Base-by-base conservation (phyloP, 2,113 vertebrate genomes). In the Prunella fulvescens region DNA sequence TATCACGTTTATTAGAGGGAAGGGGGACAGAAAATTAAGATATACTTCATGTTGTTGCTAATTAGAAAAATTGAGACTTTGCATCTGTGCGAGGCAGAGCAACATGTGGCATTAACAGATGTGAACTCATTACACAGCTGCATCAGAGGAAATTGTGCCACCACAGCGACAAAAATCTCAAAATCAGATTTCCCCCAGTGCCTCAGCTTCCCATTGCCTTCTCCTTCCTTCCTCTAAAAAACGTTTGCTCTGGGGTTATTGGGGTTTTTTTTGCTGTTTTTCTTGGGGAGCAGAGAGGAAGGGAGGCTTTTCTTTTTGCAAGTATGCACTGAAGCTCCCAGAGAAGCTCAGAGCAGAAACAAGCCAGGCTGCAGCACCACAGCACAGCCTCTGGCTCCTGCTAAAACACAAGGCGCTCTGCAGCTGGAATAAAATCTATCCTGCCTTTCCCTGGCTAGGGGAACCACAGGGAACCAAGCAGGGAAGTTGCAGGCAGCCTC, bases 1-100 rank as follows among this genome's bases (percentile, higher is more conserved):
- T 98, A 98, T 62, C 98, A 97, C 95, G 47, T 98, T 98, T 98
- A 98, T 98, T 98, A 98, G 97, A 97, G 96, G 97, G 97, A 98
- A 97, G 97, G 97, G 97, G 97, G 95, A 97, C 90, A 97, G 98
- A 98, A 98, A 98, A 98, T 98, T 97, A 98, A 98, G 98, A 98
- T 98, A 98, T 98, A 98, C 98, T 98, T 98, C 93, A 88, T 98
- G 98, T 97, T 98, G 97, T 95, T 98, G 97, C 97, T 98, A 98
- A 98, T 98, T 98, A 98, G 97, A 98, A 98, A 98, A 98, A 98
- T 98, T 98, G 98, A 98, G 98, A 98, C 97, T 98, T 98, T 98
- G 96, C 98, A 98, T 98, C 98, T 98, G 98, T 93, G 94, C 97
- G 92, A 97, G 93, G 45, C 97, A 91, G 86, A 98, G 97, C 98